Evolutionary conservation across 2,113 vertebrate species (phyloP), one percentile per base, ranked within the genome.

Genomic region (Mastomys natalensis): DNA sequence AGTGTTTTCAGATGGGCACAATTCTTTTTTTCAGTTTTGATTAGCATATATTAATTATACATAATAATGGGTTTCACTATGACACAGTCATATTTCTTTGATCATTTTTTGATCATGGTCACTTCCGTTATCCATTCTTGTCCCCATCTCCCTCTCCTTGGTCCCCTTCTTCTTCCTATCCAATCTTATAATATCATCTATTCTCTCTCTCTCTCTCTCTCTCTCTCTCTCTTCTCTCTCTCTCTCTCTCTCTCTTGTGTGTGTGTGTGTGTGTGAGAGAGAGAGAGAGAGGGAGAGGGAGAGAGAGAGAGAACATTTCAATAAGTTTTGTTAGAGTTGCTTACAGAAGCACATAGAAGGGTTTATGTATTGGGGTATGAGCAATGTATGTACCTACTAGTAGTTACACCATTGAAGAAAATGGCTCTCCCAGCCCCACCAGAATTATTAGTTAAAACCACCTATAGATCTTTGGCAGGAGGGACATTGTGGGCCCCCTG

Each of bases 31-130:
- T 62, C 6, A 87, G 85, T 64, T 37, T n/a, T 53, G 37, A 70
- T 53, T 53, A 87, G 85, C 64, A 87, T 68, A 70, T 68, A 53
- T 53, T 87, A 87, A 87, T 87, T 87, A 87, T 70, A 70, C 34
- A 87, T n/a, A 70, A 51, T 22, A 87, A 87, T 70, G 45, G 64
- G 13, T 19, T 70, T 70, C 21, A 70, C 51, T 70, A 24, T 24
- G 45, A 24, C 34, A 87, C 24, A 26, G 34, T 53, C 34, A 87
- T 70, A 51, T 68, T 53, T 70, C 34, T 87, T 87, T n/a, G 21
- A 87, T 70, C 16, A 24, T n/a, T 70, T 21, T 87, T 87, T n/a
- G 21, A 87, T 53, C 16, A 24, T 53, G 2, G 1, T 87, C 85
- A 53, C 19, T 31, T 37, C 16, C 9, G 12, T 66, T 86, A 85